Percentiles rank a stretch among this genome's conserved stretches.
phyloP scores from a whole-genome alignment of 2,888 invertebrate species.

The Calliphora vomitoria region DNA sequence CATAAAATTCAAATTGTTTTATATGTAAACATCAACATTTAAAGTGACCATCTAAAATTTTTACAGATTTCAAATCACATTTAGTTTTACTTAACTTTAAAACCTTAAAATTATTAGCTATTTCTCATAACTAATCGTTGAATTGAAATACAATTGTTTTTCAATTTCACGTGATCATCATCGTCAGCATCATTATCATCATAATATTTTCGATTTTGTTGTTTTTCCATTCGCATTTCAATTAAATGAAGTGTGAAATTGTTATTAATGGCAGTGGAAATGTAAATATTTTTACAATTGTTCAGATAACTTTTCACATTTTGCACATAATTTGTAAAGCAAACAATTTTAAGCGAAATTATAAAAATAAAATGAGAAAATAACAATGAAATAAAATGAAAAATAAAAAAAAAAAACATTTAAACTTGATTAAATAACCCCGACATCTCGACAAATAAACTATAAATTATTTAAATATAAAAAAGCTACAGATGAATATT shows the following conservation, averaged over 20 bases:
- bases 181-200: neutral
- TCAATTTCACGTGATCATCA: conserved; percentile 51
- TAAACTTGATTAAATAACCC: conserved; percentile 15
- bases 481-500: neutral
- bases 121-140: neutral
- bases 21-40: neutral
- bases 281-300: conserved; percentile 69
- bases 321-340: conserved; percentile 60
- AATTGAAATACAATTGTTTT: conserved; percentile 33
- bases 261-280: conserved; percentile 67
- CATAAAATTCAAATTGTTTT: conserved; percentile 2
- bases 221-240: conserved; percentile 46
- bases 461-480: neutral
- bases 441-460: neutral
- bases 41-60: neutral
- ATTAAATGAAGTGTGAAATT: conserved; percentile 72
- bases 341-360: conserved; percentile 57
- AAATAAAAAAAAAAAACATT: neutral
- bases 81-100: neutral
- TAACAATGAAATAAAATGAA: neutral
- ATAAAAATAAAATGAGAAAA: conserved; percentile 38
- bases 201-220: conserved; percentile 40
- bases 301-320: conserved; percentile 67
- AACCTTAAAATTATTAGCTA: neutral
- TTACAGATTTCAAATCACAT: neutral